phyloP scores from a whole-genome alignment of 1,140 invertebrate species.

The Lasioglossum albipes region DNA sequence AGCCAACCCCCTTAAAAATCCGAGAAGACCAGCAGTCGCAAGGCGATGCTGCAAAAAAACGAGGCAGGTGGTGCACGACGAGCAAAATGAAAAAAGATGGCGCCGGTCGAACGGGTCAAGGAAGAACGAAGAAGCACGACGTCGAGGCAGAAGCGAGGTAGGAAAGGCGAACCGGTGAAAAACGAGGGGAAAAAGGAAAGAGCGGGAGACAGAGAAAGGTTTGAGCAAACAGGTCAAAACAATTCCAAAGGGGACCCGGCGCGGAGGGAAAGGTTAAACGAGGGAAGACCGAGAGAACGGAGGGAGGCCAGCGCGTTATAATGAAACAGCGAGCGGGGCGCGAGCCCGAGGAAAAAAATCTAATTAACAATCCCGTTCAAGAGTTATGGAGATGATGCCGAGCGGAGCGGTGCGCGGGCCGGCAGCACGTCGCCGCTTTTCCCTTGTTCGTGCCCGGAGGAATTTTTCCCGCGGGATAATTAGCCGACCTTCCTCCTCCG shows the following conservation, averaged over 20 bases:
- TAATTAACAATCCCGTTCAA: slow-evolving; percentile 69
- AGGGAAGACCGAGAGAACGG: not conserved
- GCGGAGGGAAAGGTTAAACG: slow-evolving; percentile 2
- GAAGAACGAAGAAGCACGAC: not conserved
- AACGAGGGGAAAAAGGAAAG: slow-evolving; percentile 1
- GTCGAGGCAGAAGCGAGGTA: not conserved
- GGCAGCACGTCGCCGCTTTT: slow-evolving; percentile 37
- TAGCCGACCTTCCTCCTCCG: slow-evolving; percentile 47
- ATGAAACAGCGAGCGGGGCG: slow-evolving; percentile 19
- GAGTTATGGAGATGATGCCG: slow-evolving; percentile 63
- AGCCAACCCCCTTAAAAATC: no score
- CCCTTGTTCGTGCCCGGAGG: slow-evolving; percentile 27
- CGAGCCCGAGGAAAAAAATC: slow-evolving; percentile 47
- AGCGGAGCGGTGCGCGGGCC: slow-evolving; percentile 10
- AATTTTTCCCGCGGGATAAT: slow-evolving; percentile 67
- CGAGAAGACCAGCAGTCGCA: slow-evolving; percentile 16
- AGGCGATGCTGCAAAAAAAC: not conserved
- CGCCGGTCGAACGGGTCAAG: slow-evolving; percentile 15
- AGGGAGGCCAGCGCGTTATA: slow-evolving; percentile 6
- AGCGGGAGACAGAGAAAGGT: not conserved
- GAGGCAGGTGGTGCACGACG: not conserved
- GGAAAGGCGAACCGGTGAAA: slow-evolving; percentile 5
- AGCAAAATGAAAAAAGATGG: not conserved
- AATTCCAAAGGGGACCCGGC: not conserved
- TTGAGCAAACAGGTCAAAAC: slow-evolving; percentile 30